These are phyloP conservation scores for Steinernema carpocapsae DNA, from an alignment of 2,888 invertebrate genomes.

Conservation along the genomic window DNA sequence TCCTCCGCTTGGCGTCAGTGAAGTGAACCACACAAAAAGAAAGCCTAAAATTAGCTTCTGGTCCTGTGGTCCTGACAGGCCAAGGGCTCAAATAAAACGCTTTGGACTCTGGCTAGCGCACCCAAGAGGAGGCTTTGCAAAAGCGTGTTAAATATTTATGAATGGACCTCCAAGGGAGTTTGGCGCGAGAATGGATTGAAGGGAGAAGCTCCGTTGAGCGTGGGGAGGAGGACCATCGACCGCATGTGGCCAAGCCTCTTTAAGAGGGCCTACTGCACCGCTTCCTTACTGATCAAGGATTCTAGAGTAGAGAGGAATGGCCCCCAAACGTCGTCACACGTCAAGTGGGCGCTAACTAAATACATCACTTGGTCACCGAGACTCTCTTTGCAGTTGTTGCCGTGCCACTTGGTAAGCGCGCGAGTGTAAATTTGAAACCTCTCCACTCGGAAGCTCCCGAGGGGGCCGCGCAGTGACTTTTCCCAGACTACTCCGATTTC, in stretches of 20 bases:
- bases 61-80: too few relatives aligned
- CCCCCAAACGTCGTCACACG: neutral
- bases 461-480: constrained; percentile 27
- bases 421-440: constrained; percentile 32
- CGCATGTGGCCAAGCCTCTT: too few relatives aligned
- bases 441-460: constrained; percentile 27
- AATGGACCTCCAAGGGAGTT: neutral
- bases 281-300: neutral
- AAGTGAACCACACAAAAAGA: neutral
- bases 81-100: too few relatives aligned
- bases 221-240: too few relatives aligned
- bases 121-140: too few relatives aligned
- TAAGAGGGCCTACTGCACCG: neutral
- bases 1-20: neutral
- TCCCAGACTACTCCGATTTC: constrained; percentile 25
- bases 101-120: too few relatives aligned
- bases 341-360: constrained; percentile 21
- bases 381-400: neutral
- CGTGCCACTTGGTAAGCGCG: constrained; percentile 27
- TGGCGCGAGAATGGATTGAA: neutral
- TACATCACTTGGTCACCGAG: neutral
- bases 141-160: constrained; percentile 19
- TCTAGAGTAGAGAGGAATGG: too few relatives aligned
- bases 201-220: too few relatives aligned
- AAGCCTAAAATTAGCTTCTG: too few relatives aligned